phyloP scores from a whole-genome alignment of 2,888 invertebrate species.

The Macrosoma leucophasiata region DNA sequence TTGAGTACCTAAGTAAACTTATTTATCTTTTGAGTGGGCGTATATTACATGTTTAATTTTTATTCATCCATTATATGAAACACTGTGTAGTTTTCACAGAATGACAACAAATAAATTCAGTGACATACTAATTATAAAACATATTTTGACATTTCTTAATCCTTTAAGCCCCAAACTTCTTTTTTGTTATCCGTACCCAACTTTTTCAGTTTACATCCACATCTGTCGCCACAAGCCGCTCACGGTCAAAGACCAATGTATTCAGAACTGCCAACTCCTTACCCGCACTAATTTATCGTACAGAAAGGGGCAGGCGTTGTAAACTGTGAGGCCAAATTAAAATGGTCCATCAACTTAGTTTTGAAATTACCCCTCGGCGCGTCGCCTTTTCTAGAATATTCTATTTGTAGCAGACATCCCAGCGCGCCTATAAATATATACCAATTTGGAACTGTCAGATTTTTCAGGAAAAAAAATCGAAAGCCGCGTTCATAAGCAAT shows the following conservation, averaged over 20 bases:
- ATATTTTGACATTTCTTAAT: no score
- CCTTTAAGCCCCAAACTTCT: slow-evolving; percentile 14
- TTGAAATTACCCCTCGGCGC: slow-evolving; percentile 6
- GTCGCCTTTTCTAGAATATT: slow-evolving; percentile 47
- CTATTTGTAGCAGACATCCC: slow-evolving; percentile 60
- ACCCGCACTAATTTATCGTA: slow-evolving; percentile 18
- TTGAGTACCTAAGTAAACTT: no score
- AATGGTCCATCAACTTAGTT: no score
- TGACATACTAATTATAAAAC: no score
- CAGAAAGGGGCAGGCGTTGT: slow-evolving; percentile 10
- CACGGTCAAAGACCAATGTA: slow-evolving; percentile 40
- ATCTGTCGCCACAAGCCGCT: slow-evolving; percentile 67
- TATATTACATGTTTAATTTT: no score
- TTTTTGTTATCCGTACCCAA: slow-evolving; percentile 42
- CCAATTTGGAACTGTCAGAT: slow-evolving; percentile 4
- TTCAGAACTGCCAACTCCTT: slow-evolving; percentile 34
- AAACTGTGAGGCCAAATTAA: no score
- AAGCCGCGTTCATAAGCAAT: no score
- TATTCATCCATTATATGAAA: no score
- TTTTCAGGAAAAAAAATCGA: slow-evolving; percentile 8
- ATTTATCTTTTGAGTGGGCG: no score
- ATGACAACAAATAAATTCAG: slow-evolving; percentile 30
- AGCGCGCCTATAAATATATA: slow-evolving; percentile 59
- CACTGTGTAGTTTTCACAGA: slow-evolving; percentile 41
- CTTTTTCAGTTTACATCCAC: slow-evolving; percentile 63